These are phyloP conservation scores for Eudorcas thomsonii DNA, from an alignment of 2,113 vertebrate species.

Conservation along the genomic window DNA sequence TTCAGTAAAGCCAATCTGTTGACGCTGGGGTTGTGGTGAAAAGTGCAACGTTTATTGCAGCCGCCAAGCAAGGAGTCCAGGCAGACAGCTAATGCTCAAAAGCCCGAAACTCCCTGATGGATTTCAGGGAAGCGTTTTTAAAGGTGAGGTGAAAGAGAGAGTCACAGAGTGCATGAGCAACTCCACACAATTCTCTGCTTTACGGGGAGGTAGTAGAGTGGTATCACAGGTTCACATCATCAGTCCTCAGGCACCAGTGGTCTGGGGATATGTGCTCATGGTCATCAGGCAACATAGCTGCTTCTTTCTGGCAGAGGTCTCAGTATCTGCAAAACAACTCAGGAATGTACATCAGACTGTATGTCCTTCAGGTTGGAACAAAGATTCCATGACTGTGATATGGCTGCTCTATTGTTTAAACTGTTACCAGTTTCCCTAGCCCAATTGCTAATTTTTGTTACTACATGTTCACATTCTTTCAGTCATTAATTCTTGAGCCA, in stretches of 20 bases:
- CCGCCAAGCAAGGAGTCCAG: background rate
- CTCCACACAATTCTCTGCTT: background rate
- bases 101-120: background rate
- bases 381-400: background rate
- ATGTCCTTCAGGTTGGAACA: background rate
- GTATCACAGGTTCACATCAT: background rate
- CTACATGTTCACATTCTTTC: background rate
- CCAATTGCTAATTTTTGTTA: background rate
- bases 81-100: background rate
- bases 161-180: background rate
- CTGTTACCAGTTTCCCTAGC: background rate
- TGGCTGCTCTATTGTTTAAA: background rate
- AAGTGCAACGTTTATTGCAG: background rate
- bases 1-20: background rate
- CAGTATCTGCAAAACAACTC: background rate
- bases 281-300: background rate
- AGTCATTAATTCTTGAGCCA: background rate
- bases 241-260: background rate
- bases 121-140: background rate
- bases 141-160: background rate
- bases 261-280: background rate
- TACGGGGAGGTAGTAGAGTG: background rate
- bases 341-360: background rate
- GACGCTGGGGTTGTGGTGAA: rapidly evolving
- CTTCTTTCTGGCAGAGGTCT: background rate